phyloP scores from a whole-genome alignment of 1,140 invertebrate genomes.

The Oncopodura yosiiana region DNA sequence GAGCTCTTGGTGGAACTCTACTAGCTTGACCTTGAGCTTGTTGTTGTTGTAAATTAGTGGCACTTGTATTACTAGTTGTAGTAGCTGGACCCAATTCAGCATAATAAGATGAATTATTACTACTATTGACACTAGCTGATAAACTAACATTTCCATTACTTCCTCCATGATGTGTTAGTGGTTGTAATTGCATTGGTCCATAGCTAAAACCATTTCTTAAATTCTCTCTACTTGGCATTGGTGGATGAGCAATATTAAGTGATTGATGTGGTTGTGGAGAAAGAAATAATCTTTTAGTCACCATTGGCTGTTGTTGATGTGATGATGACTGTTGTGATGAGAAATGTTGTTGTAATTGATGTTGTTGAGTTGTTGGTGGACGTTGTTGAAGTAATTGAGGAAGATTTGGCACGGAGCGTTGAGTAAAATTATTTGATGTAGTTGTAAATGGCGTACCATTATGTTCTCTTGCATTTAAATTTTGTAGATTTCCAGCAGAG shows the following conservation, averaged over 20 bases:
- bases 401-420: slow-evolving; percentile 29
- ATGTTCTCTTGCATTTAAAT: not conserved
- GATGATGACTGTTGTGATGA: not conserved
- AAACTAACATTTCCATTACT: slow-evolving; percentile 21
- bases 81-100: slow-evolving; percentile 11
- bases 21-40: slow-evolving; percentile 3
- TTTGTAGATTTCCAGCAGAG: not conserved
- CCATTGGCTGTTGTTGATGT: slow-evolving; percentile 8
- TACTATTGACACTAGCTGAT: not conserved
- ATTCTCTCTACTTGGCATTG: too few relatives aligned
- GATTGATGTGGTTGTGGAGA: slow-evolving; percentile 30
- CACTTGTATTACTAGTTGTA: not conserved
- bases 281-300: slow-evolving; percentile 24
- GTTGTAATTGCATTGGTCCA: too few relatives aligned
- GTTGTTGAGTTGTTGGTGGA: slow-evolving; percentile 10
- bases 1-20: slow-evolving; percentile 6
- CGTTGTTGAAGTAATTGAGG: slow-evolving; percentile 24
- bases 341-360: slow-evolving; percentile 3
- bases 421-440: slow-evolving; percentile 22
- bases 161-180: slow-evolving; percentile 13
- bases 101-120: too few relatives aligned
- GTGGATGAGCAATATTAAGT: too few relatives aligned
- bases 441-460: not conserved
- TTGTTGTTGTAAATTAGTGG: not conserved
- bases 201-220: too few relatives aligned